phyloP scores from a whole-genome alignment of 2,797 vertebrate species.

The Pogoniulus pusillus region DNA sequence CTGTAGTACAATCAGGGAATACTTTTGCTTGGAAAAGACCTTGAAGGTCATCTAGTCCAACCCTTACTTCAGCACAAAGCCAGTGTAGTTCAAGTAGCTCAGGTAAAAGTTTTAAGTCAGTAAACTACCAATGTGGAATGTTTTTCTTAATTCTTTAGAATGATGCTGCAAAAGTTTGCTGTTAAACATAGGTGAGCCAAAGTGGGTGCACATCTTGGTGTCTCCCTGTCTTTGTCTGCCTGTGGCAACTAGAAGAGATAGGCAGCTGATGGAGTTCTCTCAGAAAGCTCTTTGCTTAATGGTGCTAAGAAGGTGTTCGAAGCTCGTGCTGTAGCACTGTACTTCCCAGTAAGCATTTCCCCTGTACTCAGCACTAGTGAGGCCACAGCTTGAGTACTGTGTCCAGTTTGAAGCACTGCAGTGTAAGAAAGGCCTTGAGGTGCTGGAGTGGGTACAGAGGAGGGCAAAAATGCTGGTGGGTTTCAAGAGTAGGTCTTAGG shows the following conservation, averaged over 20 bases:
- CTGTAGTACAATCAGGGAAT: background rate
- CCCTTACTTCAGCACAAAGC: background rate
- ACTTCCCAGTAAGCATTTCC: background rate
- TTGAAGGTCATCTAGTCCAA: too few relatives aligned
- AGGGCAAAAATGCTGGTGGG: too few relatives aligned
- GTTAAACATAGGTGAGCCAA: background rate
- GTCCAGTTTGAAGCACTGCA: too few relatives aligned
- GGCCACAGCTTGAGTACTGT: too few relatives aligned
- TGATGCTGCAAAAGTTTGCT: fast-evolving
- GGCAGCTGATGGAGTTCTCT: background rate
- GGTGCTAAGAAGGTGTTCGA: background rate
- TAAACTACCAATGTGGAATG: background rate
- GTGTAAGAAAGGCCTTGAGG: too few relatives aligned
- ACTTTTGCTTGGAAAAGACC: too few relatives aligned
- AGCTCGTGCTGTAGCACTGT: background rate
- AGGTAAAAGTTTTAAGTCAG: background rate
- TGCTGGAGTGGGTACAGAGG: too few relatives aligned
- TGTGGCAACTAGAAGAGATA: background rate
- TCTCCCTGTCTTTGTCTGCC: background rate
- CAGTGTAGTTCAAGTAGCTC: background rate
- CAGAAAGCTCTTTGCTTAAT: background rate
- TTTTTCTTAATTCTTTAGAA: background rate
- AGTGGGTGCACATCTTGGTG: background rate
- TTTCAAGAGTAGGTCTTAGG: too few relatives aligned
- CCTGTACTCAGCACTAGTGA: too few relatives aligned